Evolutionary conservation across 2,797 vertebrate species (phyloP), one percentile per base, ranked within the genome.

Genomic region (Allobates femoralis): DNA sequence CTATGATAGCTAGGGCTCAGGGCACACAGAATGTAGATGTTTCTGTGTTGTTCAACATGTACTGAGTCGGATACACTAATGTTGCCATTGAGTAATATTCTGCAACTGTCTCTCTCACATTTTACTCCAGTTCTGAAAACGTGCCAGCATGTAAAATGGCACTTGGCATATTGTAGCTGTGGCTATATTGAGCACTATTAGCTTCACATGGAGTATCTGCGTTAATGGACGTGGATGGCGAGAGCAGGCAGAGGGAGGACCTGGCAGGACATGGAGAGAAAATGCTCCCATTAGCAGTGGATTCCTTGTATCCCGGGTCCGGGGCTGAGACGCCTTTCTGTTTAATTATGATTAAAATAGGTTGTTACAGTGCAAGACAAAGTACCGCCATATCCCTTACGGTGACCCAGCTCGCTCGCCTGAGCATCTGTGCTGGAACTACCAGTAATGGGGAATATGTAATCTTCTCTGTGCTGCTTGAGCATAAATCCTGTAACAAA

Each of bases 261-360:
- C 55, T 77, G 83, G 73, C 73, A 67, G 15, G 50, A 55, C 32
- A 11, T 37, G 28, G 74, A 41, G 78, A 23, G 69, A 64, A 81
- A 81, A 75, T 46, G 37, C 81, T 58, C 28, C 56, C 78, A 81
- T 86, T 81, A 86, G 77, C 78, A 14, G 30, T 64, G 67, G 34
- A 81, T n/a, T 51, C 66, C 56, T 34, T 74, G 56, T 81, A 7
- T 74, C 73, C 73, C 55, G 62, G 41, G 28, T n/a, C 19, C 77
- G 15, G 51, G 23, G 10, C 28, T 46, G 46, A 26, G 14, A 26
- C 21, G 82, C 60, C 58, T 28, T 55, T 18, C 41, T 74, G 51
- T 85, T 79, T 73, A 77, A 85, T 80, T 62, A 85, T 34, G 55
- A 85, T 60, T 73, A 85, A 77, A 80, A 74, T 11, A 81, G 30